phyloP scores from a whole-genome alignment of 1,140 invertebrate species.

The Nylanderia fulva region DNA sequence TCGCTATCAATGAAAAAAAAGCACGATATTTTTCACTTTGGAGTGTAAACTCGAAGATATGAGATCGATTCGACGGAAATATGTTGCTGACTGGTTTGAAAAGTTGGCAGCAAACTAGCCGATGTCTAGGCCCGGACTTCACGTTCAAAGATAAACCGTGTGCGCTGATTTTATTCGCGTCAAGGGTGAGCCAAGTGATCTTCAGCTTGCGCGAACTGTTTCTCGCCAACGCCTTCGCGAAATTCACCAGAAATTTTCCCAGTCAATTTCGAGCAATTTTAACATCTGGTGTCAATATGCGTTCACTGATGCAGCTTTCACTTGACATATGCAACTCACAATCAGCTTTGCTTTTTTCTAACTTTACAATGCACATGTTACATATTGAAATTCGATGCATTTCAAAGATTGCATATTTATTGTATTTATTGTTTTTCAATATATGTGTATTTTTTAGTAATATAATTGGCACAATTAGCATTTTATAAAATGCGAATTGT shows the following conservation, averaged over 20 bases:
- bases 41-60: neutral
- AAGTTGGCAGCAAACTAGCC: slow-evolving; percentile 34
- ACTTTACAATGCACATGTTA: neutral
- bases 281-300: neutral
- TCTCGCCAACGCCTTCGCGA: neutral
- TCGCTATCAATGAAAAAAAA: neutral
- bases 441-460: neutral
- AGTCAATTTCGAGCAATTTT: neutral
- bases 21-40: neutral
- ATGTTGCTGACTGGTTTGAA: slow-evolving; percentile 23
- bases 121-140: neutral
- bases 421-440: neutral
- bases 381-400: neutral
- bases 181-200: slow-evolving; percentile 16
- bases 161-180: slow-evolving; percentile 18
- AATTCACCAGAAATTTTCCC: neutral
- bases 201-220: neutral
- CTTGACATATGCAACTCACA: neutral
- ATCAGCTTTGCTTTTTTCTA: neutral
- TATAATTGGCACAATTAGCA: neutral
- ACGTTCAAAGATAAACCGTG: slow-evolving; percentile 45
- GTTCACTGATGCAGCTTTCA: neutral
- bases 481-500: neutral
- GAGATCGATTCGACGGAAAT: slow-evolving; percentile 26
- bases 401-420: neutral